These are phyloP conservation scores for Picathartes gymnocephalus DNA, from an alignment of 2,113 vertebrate genomes.

Conservation along the genomic window DNA sequence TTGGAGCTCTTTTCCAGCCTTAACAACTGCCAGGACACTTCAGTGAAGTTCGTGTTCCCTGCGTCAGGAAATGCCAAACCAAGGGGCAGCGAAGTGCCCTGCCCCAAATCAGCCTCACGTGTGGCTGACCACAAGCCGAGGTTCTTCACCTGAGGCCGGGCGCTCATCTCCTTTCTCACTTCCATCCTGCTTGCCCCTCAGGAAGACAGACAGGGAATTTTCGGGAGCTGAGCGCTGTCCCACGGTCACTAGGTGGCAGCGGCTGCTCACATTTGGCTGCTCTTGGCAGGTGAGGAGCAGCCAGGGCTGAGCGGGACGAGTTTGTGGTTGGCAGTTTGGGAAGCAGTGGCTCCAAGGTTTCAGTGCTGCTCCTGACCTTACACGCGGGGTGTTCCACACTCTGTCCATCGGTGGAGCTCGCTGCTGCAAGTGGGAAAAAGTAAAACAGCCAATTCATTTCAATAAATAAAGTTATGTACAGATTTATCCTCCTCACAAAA, in stretches of 20 bases:
- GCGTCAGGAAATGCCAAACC: not conserved
- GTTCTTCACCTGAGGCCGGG: not conserved
- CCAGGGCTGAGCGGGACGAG: accelerated
- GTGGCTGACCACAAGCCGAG: accelerated
- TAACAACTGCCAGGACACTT: accelerated
- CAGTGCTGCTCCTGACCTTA: not conserved
- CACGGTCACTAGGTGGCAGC: slow-evolving; percentile 30
- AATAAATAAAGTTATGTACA: not conserved
- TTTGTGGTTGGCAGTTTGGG: not conserved
- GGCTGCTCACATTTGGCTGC: not conserved
- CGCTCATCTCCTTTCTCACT: accelerated
- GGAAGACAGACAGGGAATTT: not conserved
- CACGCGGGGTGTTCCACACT: accelerated
- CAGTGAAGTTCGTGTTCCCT: accelerated
- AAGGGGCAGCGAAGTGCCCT: accelerated
- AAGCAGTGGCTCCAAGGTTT: accelerated
- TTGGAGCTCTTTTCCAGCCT: not conserved
- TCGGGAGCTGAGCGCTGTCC: not conserved
- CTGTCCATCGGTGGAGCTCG: not conserved
- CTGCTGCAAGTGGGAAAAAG: not conserved
- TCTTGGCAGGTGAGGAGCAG: accelerated
- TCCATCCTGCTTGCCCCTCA: accelerated
- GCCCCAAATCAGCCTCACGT: too few species aligned
- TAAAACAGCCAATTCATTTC: not conserved
- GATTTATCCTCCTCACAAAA: not conserved